phyloP scores from a whole-genome alignment of 2,113 vertebrate species.

The Colinus virginianus region DNA sequence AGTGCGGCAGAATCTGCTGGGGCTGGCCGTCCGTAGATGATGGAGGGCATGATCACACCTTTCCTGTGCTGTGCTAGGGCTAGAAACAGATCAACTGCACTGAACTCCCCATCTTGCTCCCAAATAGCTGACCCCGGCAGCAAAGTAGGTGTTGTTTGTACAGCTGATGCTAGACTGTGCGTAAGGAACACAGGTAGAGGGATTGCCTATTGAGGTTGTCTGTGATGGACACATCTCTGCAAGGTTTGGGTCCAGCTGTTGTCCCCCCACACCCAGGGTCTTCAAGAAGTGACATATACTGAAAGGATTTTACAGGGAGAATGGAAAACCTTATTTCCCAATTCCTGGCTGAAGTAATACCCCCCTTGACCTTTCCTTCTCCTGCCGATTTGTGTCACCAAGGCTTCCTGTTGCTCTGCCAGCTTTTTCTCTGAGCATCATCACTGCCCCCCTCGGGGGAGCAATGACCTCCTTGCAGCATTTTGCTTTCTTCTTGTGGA shows the following conservation, averaged over 20 bases:
- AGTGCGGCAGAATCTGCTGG: not conserved
- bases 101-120: not conserved
- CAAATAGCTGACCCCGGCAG: not conserved
- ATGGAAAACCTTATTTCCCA: not conserved
- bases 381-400: not conserved
- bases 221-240: not conserved
- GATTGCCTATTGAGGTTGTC: not conserved
- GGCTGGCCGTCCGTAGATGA: rapidly evolving
- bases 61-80: not conserved
- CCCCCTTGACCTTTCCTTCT: not conserved
- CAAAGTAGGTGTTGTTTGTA: not conserved
- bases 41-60: not conserved
- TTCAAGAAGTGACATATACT: not conserved
- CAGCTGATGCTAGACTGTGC: rapidly evolving
- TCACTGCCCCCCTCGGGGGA: not conserved
- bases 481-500: not conserved
- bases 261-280: not conserved
- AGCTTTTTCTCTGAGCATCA: not conserved
- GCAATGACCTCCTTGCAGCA: not conserved
- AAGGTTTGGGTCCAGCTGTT: not conserved
- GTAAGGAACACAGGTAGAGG: rapidly evolving
- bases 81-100: not conserved
- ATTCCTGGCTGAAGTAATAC: not conserved
- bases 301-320: not conserved
- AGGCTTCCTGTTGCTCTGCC: not conserved